Conservation (phyloP, 2,888 invertebrate species). For the Scaptomyza parva region DNA sequence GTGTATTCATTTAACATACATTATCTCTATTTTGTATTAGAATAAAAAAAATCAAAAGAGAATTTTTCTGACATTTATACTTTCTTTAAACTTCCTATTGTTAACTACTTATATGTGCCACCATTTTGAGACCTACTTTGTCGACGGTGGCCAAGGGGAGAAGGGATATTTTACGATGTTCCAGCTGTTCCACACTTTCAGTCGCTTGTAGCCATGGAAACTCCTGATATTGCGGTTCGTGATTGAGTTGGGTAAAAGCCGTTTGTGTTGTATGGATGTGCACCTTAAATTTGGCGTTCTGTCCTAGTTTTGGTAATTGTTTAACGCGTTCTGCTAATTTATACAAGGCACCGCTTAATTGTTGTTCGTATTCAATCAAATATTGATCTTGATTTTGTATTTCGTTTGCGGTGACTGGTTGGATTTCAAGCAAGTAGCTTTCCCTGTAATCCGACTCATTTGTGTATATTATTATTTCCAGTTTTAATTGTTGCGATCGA, state of each 20-base stretch:
- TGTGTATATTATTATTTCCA: conserved; percentile 78
- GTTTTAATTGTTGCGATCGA: conserved; percentile 58
- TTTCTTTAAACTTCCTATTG: not conserved
- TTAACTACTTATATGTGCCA: conserved; percentile 64
- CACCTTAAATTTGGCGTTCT: conserved; percentile 76
- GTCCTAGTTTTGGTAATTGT: conserved; percentile 67
- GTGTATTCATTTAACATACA: conserved; percentile 13
- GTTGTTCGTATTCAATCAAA: conserved; percentile 81
- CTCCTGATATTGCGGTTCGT: conserved; percentile 79
- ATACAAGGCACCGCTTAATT: conserved; percentile 76
- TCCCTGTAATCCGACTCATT: conserved; percentile 59
- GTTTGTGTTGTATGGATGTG: conserved; percentile 81
- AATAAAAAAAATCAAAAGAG: not conserved
- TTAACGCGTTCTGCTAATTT: conserved; percentile 79
- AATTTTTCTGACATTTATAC: not conserved
- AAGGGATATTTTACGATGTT: conserved; percentile 49
- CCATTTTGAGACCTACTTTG: conserved; percentile 73
- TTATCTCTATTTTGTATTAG: not conserved
- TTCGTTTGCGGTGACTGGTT: not conserved
- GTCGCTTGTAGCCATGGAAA: conserved; percentile 82
- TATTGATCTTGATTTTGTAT: conserved; percentile 64
- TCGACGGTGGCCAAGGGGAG: conserved; percentile 75
- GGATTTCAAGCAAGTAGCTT: conserved; percentile 59
- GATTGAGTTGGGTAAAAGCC: conserved; percentile 74
- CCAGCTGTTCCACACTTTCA: not conserved